These are phyloP conservation scores for Notechis scutatus DNA, from an alignment of 2,113 vertebrate genomes.

Conservation along the genomic window DNA sequence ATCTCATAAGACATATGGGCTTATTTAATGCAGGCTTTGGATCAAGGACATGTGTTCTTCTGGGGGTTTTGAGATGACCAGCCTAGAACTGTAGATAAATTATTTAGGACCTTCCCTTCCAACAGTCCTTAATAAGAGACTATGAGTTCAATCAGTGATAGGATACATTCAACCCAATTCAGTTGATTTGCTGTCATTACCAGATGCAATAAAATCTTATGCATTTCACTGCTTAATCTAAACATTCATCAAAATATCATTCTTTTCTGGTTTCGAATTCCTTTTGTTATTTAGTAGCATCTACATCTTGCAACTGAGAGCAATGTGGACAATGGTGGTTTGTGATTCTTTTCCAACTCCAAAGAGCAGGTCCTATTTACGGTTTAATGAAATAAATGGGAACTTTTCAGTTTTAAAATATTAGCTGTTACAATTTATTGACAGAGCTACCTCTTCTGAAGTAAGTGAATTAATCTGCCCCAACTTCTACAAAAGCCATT, in stretches of 20 bases:
- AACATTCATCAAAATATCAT: neutral
- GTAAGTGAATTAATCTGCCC: neutral
- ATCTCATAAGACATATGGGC: neutral
- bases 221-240: neutral
- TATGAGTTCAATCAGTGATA: neutral
- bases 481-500: neutral
- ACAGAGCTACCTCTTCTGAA: neutral
- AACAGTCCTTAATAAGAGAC: neutral
- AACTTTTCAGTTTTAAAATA: neutral
- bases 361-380: neutral
- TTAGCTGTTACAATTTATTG: too few relatives aligned
- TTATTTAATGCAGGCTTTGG: neutral
- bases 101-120: neutral
- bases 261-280: neutral
- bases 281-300: neutral
- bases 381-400: neutral
- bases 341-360: neutral
- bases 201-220: neutral
- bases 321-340: neutral
- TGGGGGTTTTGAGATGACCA: neutral
- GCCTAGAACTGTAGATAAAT: neutral
- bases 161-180: neutral
- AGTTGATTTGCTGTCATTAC: neutral
- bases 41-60: neutral
- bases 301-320: neutral